phyloP scores from a whole-genome alignment of 2,888 invertebrate species.

The Ectobius pallidus region DNA sequence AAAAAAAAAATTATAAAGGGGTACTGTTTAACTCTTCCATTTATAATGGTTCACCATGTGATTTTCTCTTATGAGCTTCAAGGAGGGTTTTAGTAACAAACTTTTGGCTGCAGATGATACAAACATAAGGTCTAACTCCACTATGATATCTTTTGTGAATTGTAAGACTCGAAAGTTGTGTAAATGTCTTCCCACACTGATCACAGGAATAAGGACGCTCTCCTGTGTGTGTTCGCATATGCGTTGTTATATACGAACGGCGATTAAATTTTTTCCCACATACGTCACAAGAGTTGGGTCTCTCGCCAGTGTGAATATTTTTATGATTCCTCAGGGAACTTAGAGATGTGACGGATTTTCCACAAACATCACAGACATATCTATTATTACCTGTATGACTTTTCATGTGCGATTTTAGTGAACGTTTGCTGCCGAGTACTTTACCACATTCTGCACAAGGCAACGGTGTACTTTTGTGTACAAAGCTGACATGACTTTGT shows the following conservation, averaged over 20 bases:
- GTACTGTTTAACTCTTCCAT: too few relatives aligned
- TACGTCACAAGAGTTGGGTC: constrained; percentile 41
- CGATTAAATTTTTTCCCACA: constrained; percentile 40
- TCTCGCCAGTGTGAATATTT: constrained; percentile 40
- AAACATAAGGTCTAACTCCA: constrained; percentile 46
- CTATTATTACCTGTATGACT: constrained; percentile 36
- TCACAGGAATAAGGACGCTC: constrained; percentile 58
- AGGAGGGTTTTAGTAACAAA: constrained; percentile 40
- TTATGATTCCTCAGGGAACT: constrained; percentile 38
- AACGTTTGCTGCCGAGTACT: constrained; percentile 40
- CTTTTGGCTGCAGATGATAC: constrained; percentile 32
- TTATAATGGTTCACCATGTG: constrained; percentile 35
- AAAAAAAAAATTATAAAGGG: too few relatives aligned
- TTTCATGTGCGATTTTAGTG: constrained; percentile 40
- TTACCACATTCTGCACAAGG: constrained; percentile 41
- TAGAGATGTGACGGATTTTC: constrained; percentile 40
- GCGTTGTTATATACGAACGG: constrained; percentile 47
- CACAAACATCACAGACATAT: constrained; percentile 35
- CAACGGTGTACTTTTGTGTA: constrained; percentile 41
- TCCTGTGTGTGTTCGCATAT: constrained; percentile 46
- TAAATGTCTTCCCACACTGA: constrained; percentile 59
- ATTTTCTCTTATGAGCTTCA: constrained; percentile 46
- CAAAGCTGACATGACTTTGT: constrained; percentile 44
- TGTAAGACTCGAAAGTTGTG: constrained; percentile 59
- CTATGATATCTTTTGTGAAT: constrained; percentile 59